Evolutionary conservation across 1,140 invertebrate genomes (phyloP).

Genomic region (Panulirus ornatus): DNA sequence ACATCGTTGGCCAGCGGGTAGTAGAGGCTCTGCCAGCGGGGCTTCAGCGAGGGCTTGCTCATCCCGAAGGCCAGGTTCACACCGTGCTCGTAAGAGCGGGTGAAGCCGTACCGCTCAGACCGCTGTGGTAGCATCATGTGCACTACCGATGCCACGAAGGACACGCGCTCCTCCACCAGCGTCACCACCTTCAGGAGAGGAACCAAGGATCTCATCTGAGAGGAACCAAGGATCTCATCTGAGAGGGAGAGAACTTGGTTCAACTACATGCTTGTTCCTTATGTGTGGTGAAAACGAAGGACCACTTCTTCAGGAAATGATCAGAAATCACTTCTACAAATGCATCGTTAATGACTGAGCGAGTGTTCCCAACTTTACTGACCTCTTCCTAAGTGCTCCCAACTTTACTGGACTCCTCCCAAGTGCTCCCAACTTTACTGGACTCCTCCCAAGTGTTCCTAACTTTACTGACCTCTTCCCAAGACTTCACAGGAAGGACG

Average conservation of each 20-base stretch:
- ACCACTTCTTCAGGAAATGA: no score
- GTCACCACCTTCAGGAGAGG: constrained; percentile 13
- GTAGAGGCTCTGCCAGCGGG: constrained; percentile 50
- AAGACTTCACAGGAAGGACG: background rate
- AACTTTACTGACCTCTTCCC: background rate
- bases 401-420: no score
- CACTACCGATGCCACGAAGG: constrained; percentile 47
- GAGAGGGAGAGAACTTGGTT: no score
- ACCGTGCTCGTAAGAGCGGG: constrained; percentile 36
- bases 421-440: no score
- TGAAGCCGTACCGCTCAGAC: constrained; percentile 4
- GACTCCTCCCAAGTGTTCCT: no score
- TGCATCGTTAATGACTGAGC: no score
- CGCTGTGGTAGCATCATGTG: constrained; percentile 44
- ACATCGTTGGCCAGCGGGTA: constrained; percentile 19
- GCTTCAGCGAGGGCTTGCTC: constrained; percentile 34
- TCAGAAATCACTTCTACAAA: no score
- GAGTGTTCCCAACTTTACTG: no score
- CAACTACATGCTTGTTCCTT: no score
- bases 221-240: background rate
- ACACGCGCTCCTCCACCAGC: constrained; percentile 9
- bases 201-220: no score
- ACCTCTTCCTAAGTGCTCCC: no score
- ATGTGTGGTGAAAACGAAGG: no score
- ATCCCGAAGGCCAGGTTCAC: constrained; percentile 47